phyloP scores from a whole-genome alignment of 2,888 invertebrate genomes.

The Petrolisthes cinctipes region DNA sequence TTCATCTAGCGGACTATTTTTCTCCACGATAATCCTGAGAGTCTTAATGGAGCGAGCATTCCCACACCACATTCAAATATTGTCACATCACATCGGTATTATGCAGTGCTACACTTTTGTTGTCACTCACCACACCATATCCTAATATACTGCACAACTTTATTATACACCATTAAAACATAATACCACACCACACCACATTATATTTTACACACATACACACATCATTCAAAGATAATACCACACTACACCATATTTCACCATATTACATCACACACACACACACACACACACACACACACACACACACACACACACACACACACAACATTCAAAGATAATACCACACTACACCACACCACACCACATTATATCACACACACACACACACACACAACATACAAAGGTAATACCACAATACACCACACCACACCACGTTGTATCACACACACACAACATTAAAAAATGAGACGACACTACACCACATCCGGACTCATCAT shows the following conservation, averaged over 20 bases:
- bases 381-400: neutral
- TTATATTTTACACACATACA: neutral
- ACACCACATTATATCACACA: neutral
- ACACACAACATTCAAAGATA: neutral
- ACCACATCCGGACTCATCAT: too few species aligned
- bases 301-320: conserved; percentile 1
- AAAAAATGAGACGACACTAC: too few species aligned
- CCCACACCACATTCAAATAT: too few species aligned
- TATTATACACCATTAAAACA: too few species aligned
- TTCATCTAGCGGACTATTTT: too few species aligned
- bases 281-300: neutral
- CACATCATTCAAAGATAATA: neutral
- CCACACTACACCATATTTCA: neutral
- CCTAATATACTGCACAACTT: too few species aligned
- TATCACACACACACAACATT: neutral
- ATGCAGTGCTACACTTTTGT: too few species aligned
- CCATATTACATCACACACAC: neutral
- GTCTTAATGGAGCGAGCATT: too few species aligned
- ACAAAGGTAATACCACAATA: neutral
- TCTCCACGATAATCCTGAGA: too few species aligned
- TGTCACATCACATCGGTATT: too few species aligned
- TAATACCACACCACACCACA: neutral
- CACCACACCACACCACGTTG: neutral
- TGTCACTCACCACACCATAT: too few species aligned
- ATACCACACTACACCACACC: neutral